Conservation (phyloP, 1,140 invertebrate genomes). For the Formica selysi region DNA sequence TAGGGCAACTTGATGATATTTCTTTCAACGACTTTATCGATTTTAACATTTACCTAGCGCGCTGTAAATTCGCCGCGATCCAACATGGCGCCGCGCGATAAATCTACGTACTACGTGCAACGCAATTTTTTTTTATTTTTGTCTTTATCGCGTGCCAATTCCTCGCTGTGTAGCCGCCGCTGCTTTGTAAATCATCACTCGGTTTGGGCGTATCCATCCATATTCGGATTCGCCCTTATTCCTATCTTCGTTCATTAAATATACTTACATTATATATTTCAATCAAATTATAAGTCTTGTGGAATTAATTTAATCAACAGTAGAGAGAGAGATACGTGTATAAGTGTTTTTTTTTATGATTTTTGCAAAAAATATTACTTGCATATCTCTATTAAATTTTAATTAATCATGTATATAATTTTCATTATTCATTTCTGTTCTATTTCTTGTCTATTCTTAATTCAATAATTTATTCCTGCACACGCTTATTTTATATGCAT, state of each 20-base stretch:
- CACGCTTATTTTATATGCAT: background rate
- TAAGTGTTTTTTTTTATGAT: background rate
- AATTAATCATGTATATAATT: background rate
- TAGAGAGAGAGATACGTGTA: background rate
- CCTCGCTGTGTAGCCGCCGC: background rate
- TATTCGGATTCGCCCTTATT: slow-evolving; percentile 29
- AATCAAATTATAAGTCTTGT: background rate
- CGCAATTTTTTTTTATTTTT: slow-evolving; percentile 32
- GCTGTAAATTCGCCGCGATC: slow-evolving; percentile 39
- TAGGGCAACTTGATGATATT: slow-evolving; percentile 11
- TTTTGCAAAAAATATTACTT: background rate
- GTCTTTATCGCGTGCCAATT: slow-evolving; percentile 55
- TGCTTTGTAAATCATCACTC: slow-evolving; percentile 57
- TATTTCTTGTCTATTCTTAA: background rate
- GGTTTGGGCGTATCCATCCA: slow-evolving; percentile 15
- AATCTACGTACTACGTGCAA: slow-evolving; percentile 32
- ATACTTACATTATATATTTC: slow-evolving; percentile 11
- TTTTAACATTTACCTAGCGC: slow-evolving; percentile 47
- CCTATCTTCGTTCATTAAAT: slow-evolving; percentile 10
- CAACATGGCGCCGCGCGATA: slow-evolving; percentile 35
- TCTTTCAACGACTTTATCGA: slow-evolving; percentile 45
- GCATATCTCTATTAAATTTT: background rate
- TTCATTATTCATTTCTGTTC: background rate
- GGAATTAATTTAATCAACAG: slow-evolving; percentile 5
- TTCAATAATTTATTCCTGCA: background rate